phyloP scores from a whole-genome alignment of 2,797 vertebrate genomes.

The Euphonia xanthogaster region DNA sequence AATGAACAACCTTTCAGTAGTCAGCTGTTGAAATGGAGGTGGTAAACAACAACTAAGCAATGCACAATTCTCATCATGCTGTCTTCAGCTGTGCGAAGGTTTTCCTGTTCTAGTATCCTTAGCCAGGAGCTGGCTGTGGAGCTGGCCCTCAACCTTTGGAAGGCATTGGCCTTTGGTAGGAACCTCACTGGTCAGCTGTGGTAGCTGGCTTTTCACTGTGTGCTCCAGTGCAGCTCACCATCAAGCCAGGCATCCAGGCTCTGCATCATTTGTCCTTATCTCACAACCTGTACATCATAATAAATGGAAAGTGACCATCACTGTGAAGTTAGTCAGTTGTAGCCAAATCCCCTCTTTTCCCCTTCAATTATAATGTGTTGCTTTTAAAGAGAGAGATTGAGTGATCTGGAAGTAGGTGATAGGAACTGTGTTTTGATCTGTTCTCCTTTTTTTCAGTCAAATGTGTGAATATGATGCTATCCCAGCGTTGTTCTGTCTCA shows the following conservation, averaged over 20 bases:
- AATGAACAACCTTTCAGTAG: neutral
- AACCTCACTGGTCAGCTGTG: neutral
- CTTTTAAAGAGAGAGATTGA: neutral
- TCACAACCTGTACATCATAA: neutral
- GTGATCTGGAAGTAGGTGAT: neutral
- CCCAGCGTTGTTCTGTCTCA: neutral
- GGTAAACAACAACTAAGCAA: neutral
- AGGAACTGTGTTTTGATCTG: neutral
- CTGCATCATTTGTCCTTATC: neutral
- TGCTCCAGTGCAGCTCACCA: neutral
- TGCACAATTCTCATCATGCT: neutral
- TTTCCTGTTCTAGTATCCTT: neutral
- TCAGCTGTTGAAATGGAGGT: neutral
- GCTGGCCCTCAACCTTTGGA: neutral
- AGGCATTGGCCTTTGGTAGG: neutral
- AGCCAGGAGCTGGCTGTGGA: neutral
- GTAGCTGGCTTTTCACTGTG: neutral
- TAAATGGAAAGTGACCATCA: neutral
- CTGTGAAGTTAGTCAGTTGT: neutral
- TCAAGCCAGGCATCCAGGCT: neutral
- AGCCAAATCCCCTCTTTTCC: neutral
- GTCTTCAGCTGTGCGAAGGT: neutral
- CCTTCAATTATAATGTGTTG: neutral
- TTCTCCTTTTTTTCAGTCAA: neutral
- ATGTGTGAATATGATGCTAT: neutral